Conservation (phyloP, 2,888 invertebrate genomes). For the Amphipoea oculea region DNA sequence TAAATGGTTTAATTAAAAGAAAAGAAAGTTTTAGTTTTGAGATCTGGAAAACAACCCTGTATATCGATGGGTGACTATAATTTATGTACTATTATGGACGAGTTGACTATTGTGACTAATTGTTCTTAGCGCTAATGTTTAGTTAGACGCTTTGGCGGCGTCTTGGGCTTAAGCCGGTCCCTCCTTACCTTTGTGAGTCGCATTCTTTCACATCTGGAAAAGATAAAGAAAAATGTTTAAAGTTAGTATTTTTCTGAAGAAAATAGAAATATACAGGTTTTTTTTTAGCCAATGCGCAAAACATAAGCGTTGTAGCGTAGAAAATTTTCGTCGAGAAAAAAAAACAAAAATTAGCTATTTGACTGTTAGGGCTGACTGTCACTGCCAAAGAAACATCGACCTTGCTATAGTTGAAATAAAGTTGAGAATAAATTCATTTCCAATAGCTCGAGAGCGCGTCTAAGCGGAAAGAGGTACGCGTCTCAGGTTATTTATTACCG, state of each 20-base stretch:
- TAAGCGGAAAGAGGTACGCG: no score
- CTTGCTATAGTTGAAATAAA: no score
- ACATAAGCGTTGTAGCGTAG: not conserved
- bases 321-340: no score
- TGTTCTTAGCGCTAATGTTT: constrained; percentile 58
- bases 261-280: not conserved
- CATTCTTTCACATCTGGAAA: constrained; percentile 84
- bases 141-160: constrained; percentile 67
- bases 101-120: constrained; percentile 49
- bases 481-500: no score
- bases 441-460: no score
- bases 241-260: not conserved
- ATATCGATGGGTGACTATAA: constrained; percentile 46
- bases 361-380: no score
- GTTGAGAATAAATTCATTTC: no score
- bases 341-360: no score
- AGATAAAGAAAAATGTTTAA: not conserved
- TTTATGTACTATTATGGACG: constrained; percentile 49
- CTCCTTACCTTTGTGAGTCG: constrained; percentile 86
- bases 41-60: constrained; percentile 28
- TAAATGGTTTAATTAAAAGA: not conserved
- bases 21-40: not conserved
- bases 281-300: no score
- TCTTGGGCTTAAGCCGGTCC: constrained; percentile 76
- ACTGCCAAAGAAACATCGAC: no score